Conservation (phyloP, 2,888 invertebrate species). For the Anoncus sp. region DNA sequence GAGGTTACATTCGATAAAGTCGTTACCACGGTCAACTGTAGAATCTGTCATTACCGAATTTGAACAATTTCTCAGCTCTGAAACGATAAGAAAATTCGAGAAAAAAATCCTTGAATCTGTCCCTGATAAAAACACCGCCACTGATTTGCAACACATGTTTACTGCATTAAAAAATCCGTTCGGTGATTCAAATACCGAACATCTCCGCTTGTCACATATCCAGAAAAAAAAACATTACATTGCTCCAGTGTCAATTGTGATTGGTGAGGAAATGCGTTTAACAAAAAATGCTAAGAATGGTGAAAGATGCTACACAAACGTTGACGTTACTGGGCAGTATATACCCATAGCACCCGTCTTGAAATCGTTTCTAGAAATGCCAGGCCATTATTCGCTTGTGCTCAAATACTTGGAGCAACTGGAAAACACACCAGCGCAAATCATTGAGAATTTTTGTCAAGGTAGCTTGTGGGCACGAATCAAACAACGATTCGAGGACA, state of each 20-base stretch:
- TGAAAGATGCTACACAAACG: constrained; percentile 21
- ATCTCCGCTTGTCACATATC: not conserved
- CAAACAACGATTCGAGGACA: constrained; percentile 13
- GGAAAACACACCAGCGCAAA: constrained; percentile 15
- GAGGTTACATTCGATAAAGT: constrained; percentile 9
- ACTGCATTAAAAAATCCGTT: constrained; percentile 13
- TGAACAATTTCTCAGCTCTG: not conserved
- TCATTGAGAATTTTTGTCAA: constrained; percentile 28
- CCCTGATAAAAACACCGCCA: constrained; percentile 3
- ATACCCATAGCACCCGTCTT: constrained; percentile 26
- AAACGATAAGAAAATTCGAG: not conserved
- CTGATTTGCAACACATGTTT: constrained; percentile 17
- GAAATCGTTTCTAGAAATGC: constrained; percentile 30
- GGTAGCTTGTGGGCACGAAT: constrained; percentile 4
- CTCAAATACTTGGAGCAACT: not conserved
- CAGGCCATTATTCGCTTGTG: not conserved
- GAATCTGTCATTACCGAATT: constrained; percentile 2
- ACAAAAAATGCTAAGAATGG: constrained; percentile 17
- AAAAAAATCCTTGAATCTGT: constrained; percentile 20
- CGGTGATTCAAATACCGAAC: constrained; percentile 5
- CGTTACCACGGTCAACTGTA: constrained; percentile 5
- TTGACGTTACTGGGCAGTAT: constrained; percentile 32
- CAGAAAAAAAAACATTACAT: too few relatives aligned
- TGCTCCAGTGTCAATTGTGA: not conserved
- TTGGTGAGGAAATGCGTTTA: constrained; percentile 19